These are phyloP conservation scores for Cyclopterus lumpus DNA, from an alignment of 2,797 vertebrate species.

Conservation along the genomic window DNA sequence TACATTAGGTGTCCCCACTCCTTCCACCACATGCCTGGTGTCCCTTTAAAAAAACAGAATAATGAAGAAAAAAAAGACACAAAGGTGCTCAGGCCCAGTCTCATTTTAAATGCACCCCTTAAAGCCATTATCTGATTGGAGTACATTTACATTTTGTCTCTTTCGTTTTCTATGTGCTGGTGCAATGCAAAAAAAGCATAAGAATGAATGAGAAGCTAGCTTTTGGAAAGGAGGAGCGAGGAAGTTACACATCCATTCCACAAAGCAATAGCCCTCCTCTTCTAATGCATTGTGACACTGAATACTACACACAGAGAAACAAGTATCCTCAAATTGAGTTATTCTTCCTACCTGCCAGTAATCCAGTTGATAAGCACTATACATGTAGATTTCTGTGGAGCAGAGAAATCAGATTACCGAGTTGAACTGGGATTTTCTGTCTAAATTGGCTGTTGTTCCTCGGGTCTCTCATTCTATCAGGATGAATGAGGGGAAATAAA, in stretches of 20 bases:
- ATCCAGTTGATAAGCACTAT: conserved; percentile 89
- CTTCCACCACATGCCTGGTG: conserved; percentile 16
- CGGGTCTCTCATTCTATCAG: conserved; percentile 79
- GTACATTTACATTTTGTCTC: conserved; percentile 60
- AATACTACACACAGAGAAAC: conserved; percentile 86
- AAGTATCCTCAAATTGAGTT: conserved; percentile 88
- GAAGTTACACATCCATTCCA: conserved; percentile 68
- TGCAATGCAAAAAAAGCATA: conserved; percentile 42
- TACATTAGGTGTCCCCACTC: not conserved
- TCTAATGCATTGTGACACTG: conserved; percentile 85
- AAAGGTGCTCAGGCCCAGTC: not conserved
- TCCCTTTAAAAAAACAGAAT: not conserved
- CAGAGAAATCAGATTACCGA: conserved; percentile 86
- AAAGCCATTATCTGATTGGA: conserved; percentile 66
- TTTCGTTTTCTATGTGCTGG: conserved; percentile 41
- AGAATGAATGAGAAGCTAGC: conserved; percentile 47
- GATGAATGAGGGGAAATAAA: conserved; percentile 81
- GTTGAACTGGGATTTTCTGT: conserved; percentile 82
- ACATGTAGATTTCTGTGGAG: conserved; percentile 87
- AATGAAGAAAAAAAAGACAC: conserved; percentile 15
- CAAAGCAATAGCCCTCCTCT: conserved; percentile 76
- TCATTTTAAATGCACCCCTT: conserved; percentile 41
- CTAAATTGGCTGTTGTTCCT: conserved; percentile 83
- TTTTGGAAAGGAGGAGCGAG: conserved; percentile 54
- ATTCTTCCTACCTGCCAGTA: conserved; percentile 88